Conservation (phyloP, 2,888 invertebrate species). For the Blera fallax region DNA sequence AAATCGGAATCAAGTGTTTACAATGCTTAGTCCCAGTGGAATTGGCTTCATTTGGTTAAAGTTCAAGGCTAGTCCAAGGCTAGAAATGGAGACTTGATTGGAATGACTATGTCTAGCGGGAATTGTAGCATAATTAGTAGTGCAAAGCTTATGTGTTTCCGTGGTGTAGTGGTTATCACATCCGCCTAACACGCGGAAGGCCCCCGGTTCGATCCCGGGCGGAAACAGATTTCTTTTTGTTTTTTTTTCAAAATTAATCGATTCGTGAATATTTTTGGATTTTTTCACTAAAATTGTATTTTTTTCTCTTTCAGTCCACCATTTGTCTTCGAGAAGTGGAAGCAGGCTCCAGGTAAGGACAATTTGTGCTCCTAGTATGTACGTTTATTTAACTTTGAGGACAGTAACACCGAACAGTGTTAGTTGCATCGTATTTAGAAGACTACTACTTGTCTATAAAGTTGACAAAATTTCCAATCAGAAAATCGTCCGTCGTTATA, state of each 20-base stretch:
- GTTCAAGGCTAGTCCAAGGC: conserved; percentile 12
- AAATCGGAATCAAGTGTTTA: background rate
- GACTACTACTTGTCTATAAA: no score
- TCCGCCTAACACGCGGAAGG: conserved; percentile 83
- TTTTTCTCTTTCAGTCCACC: no score
- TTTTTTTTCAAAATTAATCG: background rate
- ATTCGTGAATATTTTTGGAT: no score
- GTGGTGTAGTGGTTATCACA: conserved; percentile 83
- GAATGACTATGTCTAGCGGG: background rate
- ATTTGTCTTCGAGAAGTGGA: no score
- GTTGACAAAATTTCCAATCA: no score
- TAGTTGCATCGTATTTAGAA: no score
- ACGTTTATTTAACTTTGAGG: no score
- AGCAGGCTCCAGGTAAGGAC: no score
- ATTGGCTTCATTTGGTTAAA: background rate
- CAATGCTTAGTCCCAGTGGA: background rate
- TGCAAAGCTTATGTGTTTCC: conserved; percentile 77
- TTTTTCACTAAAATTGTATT: no score
- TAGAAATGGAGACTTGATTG: background rate
- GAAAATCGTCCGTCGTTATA: no score
- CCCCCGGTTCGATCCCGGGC: conserved; percentile 83
- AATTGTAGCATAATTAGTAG: background rate
- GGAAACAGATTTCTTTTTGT: conserved; percentile 75
- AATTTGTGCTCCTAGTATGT: no score
- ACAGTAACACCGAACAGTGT: no score